Percentiles rank a stretch among this genome's conserved stretches.
Conservation (phyloP, 2,888 invertebrate species). For the Alcis repandata region DNA sequence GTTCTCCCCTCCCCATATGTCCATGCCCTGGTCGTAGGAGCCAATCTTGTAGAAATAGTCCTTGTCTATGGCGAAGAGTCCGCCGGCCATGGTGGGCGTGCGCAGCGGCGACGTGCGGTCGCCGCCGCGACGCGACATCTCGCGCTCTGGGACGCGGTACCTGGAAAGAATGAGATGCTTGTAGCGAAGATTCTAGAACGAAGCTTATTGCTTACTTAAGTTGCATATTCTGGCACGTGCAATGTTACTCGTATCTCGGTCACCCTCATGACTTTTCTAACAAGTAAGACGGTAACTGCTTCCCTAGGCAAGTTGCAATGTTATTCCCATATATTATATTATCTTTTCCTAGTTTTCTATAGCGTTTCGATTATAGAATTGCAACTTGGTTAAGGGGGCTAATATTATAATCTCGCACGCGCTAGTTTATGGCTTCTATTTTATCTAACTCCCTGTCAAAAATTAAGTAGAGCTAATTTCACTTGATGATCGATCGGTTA, state of each 20-base stretch:
- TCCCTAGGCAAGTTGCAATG: no score
- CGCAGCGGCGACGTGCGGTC: conserved; percentile 97
- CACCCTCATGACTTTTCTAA: no score
- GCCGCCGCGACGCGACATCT: conserved; percentile 96
- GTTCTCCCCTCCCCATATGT: conserved; percentile 99
- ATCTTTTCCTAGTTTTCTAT: no score
- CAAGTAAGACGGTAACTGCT: no score
- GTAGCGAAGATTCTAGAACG: not conserved
- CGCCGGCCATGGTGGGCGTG: conserved; percentile 99
- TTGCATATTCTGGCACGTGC: no score
- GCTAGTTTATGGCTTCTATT: no score
- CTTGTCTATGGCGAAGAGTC: conserved; percentile 96
- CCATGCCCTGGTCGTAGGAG: conserved; percentile 99
- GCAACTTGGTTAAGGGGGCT: no score
- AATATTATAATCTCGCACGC: no score
- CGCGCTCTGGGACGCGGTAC: conserved; percentile 99
- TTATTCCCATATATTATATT: no score
- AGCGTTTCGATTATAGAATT: no score
- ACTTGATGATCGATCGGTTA: conserved; percentile 22
- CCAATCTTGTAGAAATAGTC: conserved; percentile 99
- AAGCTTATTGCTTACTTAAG: not conserved
- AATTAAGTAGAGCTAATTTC: conserved; percentile 16
- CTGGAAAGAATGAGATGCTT: conserved; percentile 71
- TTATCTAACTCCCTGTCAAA: no score
- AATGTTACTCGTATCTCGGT: no score